These are phyloP conservation scores for Oxyura jamaicensis DNA, from an alignment of 2,113 vertebrate species.

Conservation along the genomic window DNA sequence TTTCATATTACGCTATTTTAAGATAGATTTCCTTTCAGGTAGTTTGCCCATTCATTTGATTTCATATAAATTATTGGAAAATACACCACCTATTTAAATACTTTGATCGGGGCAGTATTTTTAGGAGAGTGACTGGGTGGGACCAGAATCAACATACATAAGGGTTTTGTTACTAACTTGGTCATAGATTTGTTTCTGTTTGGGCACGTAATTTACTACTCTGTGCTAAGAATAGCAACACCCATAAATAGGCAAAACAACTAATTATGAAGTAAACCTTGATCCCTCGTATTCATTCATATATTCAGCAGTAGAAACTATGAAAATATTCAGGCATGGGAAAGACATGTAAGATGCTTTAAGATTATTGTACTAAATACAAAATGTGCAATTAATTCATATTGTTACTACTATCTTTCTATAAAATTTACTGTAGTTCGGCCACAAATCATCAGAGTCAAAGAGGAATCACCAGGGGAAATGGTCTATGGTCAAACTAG, in stretches of 20 bases:
- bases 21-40: not conserved
- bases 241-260: not conserved
- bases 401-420: not conserved
- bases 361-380: not conserved
- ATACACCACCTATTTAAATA: not conserved
- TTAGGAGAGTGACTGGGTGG: not conserved
- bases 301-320: not conserved
- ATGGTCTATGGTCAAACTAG: conserved; percentile 26
- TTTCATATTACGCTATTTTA: not conserved
- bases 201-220: not conserved
- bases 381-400: not conserved
- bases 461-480: conserved; percentile 35
- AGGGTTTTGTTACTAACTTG: not conserved
- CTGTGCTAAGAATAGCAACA: not conserved
- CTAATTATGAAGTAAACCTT: not conserved
- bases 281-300: not conserved
- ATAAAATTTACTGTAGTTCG: conserved; percentile 36
- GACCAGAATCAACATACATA: not conserved
- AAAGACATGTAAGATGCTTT: not conserved
- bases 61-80: not conserved
- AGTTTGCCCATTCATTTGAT: not conserved
- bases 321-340: not conserved
- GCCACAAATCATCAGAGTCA: conserved; percentile 30
- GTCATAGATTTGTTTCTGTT: not conserved
- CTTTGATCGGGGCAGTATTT: not conserved